Conservation (phyloP, 2,888 invertebrate species). For the Tholera decimalis region DNA sequence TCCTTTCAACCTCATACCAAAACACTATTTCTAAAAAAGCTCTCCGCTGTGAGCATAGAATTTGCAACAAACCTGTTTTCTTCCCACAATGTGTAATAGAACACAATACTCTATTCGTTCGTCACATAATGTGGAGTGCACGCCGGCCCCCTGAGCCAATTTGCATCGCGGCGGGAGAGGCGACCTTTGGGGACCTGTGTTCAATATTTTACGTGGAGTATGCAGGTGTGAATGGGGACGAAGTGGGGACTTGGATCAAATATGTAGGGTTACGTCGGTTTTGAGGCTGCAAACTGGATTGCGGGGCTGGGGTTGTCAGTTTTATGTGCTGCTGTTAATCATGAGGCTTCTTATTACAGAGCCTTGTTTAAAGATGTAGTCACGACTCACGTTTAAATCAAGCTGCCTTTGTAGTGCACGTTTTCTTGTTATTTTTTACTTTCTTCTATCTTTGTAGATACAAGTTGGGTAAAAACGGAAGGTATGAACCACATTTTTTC, state of each 20-base stretch:
- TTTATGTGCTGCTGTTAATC: constrained; percentile 38
- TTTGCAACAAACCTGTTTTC: constrained; percentile 57
- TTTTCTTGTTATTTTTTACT: not conserved
- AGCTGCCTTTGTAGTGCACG: not conserved
- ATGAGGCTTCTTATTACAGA: constrained; percentile 27
- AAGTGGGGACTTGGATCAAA: constrained; percentile 55
- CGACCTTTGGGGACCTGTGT: constrained; percentile 64
- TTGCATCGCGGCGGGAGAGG: constrained; percentile 71
- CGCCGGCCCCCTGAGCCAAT: constrained; percentile 71
- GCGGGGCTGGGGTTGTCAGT: constrained; percentile 23
- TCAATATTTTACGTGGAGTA: constrained; percentile 74
- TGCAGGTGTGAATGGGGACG: constrained; percentile 67
- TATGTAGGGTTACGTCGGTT: constrained; percentile 53
- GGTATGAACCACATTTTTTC: no score
- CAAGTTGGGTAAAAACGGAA: no score
- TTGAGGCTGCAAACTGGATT: constrained; percentile 49
- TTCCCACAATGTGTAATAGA: constrained; percentile 58
- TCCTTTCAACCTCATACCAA: constrained; percentile 21
- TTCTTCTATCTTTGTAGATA: no score
- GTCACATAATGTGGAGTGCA: constrained; percentile 76
- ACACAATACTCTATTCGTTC: constrained; percentile 66
- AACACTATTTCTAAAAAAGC: constrained; percentile 34
- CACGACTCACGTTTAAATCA: not conserved
- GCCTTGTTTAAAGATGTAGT: constrained; percentile 11
- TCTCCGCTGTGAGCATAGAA: constrained; percentile 35